A percentile compares a stretch with the other conserved stretches of the same genome.
phyloP scores from a whole-genome alignment of 2,888 invertebrate genomes.

The Podotricha telesiphe region DNA sequence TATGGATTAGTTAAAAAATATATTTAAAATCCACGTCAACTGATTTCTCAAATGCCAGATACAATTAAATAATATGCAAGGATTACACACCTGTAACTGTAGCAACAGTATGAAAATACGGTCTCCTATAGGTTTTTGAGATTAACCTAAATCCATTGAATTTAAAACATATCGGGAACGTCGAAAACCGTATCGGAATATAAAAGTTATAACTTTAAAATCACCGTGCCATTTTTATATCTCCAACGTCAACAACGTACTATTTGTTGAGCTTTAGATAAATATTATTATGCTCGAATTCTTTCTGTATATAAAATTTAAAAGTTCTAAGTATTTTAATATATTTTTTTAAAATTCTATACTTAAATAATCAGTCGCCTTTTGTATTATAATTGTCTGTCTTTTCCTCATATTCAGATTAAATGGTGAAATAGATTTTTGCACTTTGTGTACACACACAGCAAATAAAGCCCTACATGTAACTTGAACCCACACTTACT shows the following conservation, averaged over 20 bases:
- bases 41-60: too few species aligned
- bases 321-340: not conserved
- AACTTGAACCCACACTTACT: too few species aligned
- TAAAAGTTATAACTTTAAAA: conserved; percentile 23
- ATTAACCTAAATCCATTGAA: conserved; percentile 21
- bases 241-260: not conserved
- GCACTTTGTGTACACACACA: too few species aligned
- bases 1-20: too few species aligned
- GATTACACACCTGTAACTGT: not conserved
- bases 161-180: conserved; percentile 18
- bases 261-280: conserved; percentile 17
- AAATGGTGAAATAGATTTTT: too few species aligned
- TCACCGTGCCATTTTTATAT: conserved; percentile 21
- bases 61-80: not conserved
- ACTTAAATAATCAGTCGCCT: too few species aligned
- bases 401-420: too few species aligned
- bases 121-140: not conserved
- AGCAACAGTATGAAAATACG: not conserved
- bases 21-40: too few species aligned
- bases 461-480: too few species aligned
- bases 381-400: too few species aligned
- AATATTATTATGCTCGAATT: conserved; percentile 16
- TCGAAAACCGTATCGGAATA: conserved; percentile 9
- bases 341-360: too few species aligned
- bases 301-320: conserved; percentile 1